Evolutionary conservation across 2,113 vertebrate genomes (phyloP), one percentile per base, ranked within the genome.

Genomic region (Lonchura striata): DNA sequence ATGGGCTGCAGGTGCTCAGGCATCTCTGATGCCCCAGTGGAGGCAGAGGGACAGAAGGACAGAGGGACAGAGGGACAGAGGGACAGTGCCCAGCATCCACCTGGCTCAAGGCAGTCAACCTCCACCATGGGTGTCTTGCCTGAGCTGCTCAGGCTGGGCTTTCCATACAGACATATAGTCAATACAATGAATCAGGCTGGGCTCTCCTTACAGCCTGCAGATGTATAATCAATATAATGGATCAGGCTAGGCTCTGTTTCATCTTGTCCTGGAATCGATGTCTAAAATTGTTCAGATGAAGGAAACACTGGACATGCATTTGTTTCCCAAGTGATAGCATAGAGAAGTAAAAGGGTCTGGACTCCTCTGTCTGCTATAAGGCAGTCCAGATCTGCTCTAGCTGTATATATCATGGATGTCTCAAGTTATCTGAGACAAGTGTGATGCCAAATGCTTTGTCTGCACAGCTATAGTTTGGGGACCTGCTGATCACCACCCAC

Each of bases 91-190:
- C 54, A 56, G 46, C 5, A 6, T 20, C 44, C 25, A 6, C 8
- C 44, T 30, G 60, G 33, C 53, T 72, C 53, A 7, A 1, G 2
- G 2, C 1, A 21, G 60, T 14, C 37, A 69, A 6, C 10, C 2
- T 6, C 28, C 31, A 25, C 20, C 79, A 30, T 0, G 0, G 33
- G 11, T 2, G 0, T 61, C 63, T 35, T 0, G 1, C 49, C 61
- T 35, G 71, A 60, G 66, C 71, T 50, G 59, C 59, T 83, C 68
- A 24, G 30, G 49, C 53, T 52, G 39, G 25, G 30, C 39, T 71
- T 8, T n/a, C 59, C 10, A 13, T 11, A 9, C 3, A n/a, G 70
- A 71, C 35, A 13, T 6, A 10, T 0, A n/a, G 79, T 14, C 61
- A 71, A 5, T 64, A 5, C 1, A 31, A 63, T 0, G 3, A 15